phyloP scores from a whole-genome alignment of 2,888 invertebrate genomes.

The Eupeodes latifasciatus region DNA sequence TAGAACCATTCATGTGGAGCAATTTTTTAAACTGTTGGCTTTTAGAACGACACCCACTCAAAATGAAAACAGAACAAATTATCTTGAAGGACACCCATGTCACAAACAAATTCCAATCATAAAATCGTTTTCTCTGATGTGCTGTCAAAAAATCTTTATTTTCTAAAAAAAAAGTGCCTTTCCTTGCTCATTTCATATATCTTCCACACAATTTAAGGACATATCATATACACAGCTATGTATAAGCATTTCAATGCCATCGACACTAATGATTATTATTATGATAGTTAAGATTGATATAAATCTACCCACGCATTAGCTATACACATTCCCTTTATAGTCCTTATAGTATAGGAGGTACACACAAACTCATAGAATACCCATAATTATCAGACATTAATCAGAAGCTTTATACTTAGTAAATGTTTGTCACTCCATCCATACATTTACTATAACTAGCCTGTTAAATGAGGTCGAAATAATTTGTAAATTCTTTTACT shows the following conservation, averaged over 20 bases:
- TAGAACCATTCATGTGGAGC: background rate
- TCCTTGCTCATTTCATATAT: background rate
- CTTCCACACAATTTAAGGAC: conserved; percentile 1
- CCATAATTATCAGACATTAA: conserved; percentile 37
- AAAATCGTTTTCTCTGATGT: conserved; percentile 3
- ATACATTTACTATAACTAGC: background rate
- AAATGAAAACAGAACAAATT: background rate
- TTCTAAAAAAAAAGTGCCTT: background rate
- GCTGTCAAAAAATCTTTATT: background rate
- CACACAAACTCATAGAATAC: background rate
- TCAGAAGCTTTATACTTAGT: conserved; percentile 20
- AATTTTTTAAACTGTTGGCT: background rate
- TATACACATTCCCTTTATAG: background rate
- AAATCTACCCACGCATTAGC: conserved; percentile 9
- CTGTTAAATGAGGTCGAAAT: conserved; percentile 62
- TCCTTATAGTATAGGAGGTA: background rate
- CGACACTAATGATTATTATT: conserved; percentile 23
- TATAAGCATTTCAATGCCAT: conserved; percentile 10
- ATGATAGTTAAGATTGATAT: conserved; percentile 9
- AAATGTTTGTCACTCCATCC: conserved; percentile 35
- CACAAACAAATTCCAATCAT: conserved; percentile 14
- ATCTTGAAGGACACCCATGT: background rate
- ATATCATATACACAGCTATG: background rate
- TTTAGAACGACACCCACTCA: background rate
- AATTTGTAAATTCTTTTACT: conserved; percentile 28